Evolutionary conservation across 2,888 invertebrate genomes (phyloP), one percentile per base, ranked within the genome.

Genomic region (Melanostoma mellinum): DNA sequence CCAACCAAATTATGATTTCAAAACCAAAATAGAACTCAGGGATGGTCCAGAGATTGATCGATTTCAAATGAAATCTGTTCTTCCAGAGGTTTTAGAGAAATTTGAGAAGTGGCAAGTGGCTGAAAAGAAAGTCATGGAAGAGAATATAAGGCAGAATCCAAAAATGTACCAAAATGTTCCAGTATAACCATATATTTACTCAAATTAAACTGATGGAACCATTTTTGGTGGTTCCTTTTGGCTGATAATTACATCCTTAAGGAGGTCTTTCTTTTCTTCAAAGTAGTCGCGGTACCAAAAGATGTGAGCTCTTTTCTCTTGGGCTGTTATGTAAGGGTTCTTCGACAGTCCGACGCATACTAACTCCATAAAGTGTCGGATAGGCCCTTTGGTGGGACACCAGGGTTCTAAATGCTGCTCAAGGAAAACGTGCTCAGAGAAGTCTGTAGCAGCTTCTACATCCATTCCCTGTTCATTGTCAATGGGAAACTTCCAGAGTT

Each of bases 291-390:
- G 95, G 89, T 96, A 99, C 99, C 99, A 99, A 81, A 94, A 91
- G 53, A 99, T 96, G 88, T 98, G 97, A 8, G 96, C 96, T 85
- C 93, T 93, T 90, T 99, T 99, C 87, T 98, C 96, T 85, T 95
- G 91, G 0, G 96, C 97, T 0, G 96, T 96, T 87, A 99, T 93
- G 91, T 96, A 97, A 0, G 97, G 95, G 92, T 99, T 99, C 91
- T 98, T 98, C 0, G 98, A 97, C 0, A 99, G 93, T 4, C 99
- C 99, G 0, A 96, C 94, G 87, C 96, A 96, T 0, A 99, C 98
- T 4, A 99, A 92, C 88, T 99, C 98, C 99, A 99, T 99, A 90
- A 98, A 99, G 91, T 99, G 97, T 5, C 98, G 93, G 86, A 99
- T 93, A 0, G 99, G 99, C 0, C 99, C 99, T 86, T 93, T 94